Evolutionary conservation across 2,888 invertebrate species (phyloP).

Genomic region (Diaperis boleti): DNA sequence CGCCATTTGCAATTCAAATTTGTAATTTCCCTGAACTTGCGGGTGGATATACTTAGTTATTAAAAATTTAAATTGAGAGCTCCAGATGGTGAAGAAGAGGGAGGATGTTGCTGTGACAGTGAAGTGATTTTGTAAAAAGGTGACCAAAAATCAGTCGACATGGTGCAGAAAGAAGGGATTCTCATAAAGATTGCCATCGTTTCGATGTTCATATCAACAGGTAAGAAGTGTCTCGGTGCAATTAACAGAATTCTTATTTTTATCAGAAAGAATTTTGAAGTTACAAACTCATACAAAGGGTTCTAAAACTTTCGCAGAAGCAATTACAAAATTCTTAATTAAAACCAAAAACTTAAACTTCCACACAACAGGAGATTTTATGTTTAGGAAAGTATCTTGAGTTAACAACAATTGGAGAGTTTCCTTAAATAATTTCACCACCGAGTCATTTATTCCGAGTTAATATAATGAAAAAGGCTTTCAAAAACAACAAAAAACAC

Average conservation of each 20-base stretch:
- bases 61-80: conserved; percentile 13
- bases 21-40: conserved; percentile 9
- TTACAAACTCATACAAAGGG: neutral
- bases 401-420: too few relatives aligned
- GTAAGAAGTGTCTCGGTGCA: conserved; percentile 44
- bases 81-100: conserved; percentile 13
- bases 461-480: too few relatives aligned
- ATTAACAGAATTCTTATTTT: neutral
- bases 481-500: too few relatives aligned
- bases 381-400: too few relatives aligned
- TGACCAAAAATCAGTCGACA: conserved; percentile 41
- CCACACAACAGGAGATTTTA: too few relatives aligned
- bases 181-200: conserved; percentile 54
- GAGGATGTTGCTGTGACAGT: conserved; percentile 32
- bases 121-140: conserved; percentile 37
- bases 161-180: conserved; percentile 54
- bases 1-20: conserved; percentile 40
- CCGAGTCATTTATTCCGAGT: too few relatives aligned
- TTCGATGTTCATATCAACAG: conserved; percentile 55
- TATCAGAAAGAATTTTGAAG: too few relatives aligned
- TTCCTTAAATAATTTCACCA: too few relatives aligned
- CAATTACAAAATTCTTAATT: neutral
- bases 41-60: neutral
- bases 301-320: too few relatives aligned
- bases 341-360: neutral